Evolutionary conservation across 2,888 invertebrate genomes (phyloP).

Genomic region (Eupithecia pulchellata): DNA sequence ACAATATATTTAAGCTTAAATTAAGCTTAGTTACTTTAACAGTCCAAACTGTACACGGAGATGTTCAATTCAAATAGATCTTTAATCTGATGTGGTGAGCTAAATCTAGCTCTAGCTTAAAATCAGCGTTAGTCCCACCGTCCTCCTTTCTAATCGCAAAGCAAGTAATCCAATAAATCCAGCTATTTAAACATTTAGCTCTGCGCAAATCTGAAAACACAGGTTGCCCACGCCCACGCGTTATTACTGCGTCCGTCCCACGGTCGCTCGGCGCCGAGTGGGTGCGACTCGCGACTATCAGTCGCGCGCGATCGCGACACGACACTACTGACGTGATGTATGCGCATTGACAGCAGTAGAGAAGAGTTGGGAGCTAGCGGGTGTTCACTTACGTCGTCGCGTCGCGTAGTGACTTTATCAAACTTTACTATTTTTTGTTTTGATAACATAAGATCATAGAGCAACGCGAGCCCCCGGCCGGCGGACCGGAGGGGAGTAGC

Average conservation of each 20-base stretch:
- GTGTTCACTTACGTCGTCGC: background rate
- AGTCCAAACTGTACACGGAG: background rate
- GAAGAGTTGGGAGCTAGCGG: background rate
- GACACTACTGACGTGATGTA: slow-evolving; percentile 29
- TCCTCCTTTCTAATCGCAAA: slow-evolving; percentile 7
- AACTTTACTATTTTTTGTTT: too few species aligned
- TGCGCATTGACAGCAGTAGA: slow-evolving; percentile 18
- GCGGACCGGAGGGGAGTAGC: too few species aligned
- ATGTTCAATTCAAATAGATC: background rate
- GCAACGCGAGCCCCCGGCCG: too few species aligned
- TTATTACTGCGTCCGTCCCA: slow-evolving; percentile 13
- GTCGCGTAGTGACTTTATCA: too few species aligned
- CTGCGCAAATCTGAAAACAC: slow-evolving; percentile 22
- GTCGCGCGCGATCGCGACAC: slow-evolving; percentile 32
- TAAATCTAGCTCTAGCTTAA: background rate
- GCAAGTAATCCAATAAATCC: slow-evolving; percentile 13
- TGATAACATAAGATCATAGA: too few species aligned
- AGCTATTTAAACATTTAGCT: slow-evolving; percentile 15
- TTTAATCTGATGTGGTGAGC: background rate
- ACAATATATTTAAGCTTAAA: too few species aligned
- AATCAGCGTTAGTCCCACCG: background rate
- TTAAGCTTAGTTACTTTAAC: too few species aligned
- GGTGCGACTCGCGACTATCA: slow-evolving; percentile 17
- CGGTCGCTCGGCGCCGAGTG: background rate
- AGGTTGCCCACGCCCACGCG: slow-evolving; percentile 26